phyloP scores from a whole-genome alignment of 2,888 invertebrate genomes.

The Lasioglossum leucozonium region DNA sequence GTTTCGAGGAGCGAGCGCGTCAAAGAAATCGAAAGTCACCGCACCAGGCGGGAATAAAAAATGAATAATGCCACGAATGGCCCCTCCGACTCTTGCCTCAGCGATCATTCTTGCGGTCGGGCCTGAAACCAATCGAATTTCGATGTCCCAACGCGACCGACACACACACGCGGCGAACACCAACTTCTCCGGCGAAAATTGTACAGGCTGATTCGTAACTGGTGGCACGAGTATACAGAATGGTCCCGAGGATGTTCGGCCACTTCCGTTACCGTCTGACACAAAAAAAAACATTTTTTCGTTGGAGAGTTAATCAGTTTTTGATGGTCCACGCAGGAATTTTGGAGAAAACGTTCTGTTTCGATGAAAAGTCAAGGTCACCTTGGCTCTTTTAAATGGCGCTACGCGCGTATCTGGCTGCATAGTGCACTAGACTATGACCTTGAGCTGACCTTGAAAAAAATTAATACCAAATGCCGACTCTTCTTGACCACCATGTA shows the following conservation, averaged over 20 bases:
- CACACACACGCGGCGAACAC: neutral
- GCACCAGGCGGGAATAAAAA: constrained; percentile 1
- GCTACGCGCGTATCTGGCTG: neutral
- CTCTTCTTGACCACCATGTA: neutral
- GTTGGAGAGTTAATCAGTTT: neutral
- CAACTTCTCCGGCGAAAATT: neutral
- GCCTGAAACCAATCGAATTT: neutral
- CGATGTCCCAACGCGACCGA: neutral
- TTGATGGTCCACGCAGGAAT: neutral
- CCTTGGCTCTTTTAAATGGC: neutral
- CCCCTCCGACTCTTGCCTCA: neutral
- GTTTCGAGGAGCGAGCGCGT: constrained; percentile 49
- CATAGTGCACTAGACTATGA: neutral
- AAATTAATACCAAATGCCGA: neutral
- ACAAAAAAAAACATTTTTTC: too few species aligned
- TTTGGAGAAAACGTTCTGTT: neutral
- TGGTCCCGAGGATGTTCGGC: too few species aligned
- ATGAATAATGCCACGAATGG: neutral
- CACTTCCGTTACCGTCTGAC: too few species aligned
- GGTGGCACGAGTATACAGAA: too few species aligned
- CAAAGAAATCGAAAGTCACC: constrained; percentile 64
- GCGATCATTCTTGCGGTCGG: neutral
- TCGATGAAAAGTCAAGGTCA: neutral
- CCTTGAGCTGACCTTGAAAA: neutral
- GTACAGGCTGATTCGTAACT: neutral